These are phyloP conservation scores for Cotesia vestalis DNA, from an alignment of 1,140 invertebrate species.

Conservation along the genomic window DNA sequence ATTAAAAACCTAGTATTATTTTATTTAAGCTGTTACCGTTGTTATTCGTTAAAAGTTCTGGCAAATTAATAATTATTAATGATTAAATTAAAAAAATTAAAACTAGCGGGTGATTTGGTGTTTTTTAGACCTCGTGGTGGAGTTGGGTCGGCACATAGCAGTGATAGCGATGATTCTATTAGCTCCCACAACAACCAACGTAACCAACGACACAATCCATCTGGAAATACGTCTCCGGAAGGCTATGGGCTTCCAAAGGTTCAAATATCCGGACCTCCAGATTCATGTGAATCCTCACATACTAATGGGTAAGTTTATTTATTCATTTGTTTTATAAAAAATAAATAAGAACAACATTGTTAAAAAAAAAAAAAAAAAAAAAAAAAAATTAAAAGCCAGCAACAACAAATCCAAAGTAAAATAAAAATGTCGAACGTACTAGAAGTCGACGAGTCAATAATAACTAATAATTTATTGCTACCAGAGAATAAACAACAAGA, in stretches of 20 bases:
- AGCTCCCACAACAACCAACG: slow-evolving; percentile 40
- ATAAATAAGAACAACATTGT: too few relatives aligned
- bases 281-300: slow-evolving; percentile 50
- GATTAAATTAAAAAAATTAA: slow-evolving; percentile 7
- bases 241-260: slow-evolving; percentile 56
- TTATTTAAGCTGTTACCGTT: neutral
- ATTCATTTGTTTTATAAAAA: neutral
- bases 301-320: slow-evolving; percentile 54
- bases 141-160: slow-evolving; percentile 57
- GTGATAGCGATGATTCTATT: slow-evolving; percentile 60
- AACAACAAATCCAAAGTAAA: slow-evolving; percentile 14
- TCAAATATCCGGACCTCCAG: slow-evolving; percentile 57
- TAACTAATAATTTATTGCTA: slow-evolving; percentile 49
- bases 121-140: slow-evolving; percentile 58
- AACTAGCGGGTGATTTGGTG: slow-evolving; percentile 9
- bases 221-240: slow-evolving; percentile 41
- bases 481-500: slow-evolving; percentile 45
- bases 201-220: slow-evolving; percentile 38
- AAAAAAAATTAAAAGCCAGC: too few relatives aligned
- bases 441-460: slow-evolving; percentile 49
- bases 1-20: neutral
- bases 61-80: neutral
- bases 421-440: slow-evolving; percentile 42
- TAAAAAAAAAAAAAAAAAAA: too few relatives aligned
- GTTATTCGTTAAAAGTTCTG: neutral